Evolutionary conservation across 2,888 invertebrate genomes (phyloP), one percentile per base, ranked within the genome.

Genomic region (Nipponacmea schrenckii): DNA sequence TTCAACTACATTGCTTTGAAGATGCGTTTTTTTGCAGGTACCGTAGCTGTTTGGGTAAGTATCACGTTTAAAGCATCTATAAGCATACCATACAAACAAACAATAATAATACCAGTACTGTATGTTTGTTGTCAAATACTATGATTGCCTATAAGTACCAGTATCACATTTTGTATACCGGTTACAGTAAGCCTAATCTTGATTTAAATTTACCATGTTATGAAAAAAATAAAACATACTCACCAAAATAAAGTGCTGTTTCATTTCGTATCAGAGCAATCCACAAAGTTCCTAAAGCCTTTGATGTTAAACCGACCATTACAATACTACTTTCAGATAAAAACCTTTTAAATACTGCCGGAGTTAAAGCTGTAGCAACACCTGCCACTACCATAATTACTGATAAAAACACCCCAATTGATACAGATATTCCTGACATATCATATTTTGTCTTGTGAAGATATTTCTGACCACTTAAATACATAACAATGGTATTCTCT

Each of bases 201-300:
- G 31, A 31, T 31, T 5, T 31, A 2, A 31, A 31, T 31, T 31
- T 31, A 31, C 5, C 31, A 31, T 31, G 2, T 31, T 31, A 5
- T 31, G 31, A 31, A 5, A 8, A 10, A 39, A 39, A 39, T 39
- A 39, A 39, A 39, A 39, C 8, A 67, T 46, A 79, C 84, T 82
- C 79, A 88, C 88, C 80, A 76, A 86, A 80, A 74, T 87, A 87
- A 5, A 87, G 80, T 8, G 84, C 76, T 12, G 83, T 80, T 68
- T 83, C 84, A 78, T 83, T 85, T 46, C 83, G 81, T 44, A 86
- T 80, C 20, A 87, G 83, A 71, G 86, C 86, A 71, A 88, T 82
- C 82, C 87, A 83, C 31, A 88, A 69, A 0, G 87, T 87, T 48
- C 87, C 87, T n/a, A 86, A 68, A 12, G 84, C 84, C 70, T 88